Evolutionary conservation across 2,113 vertebrate species (phyloP).

Genomic region (Xiphophorus couchianus): DNA sequence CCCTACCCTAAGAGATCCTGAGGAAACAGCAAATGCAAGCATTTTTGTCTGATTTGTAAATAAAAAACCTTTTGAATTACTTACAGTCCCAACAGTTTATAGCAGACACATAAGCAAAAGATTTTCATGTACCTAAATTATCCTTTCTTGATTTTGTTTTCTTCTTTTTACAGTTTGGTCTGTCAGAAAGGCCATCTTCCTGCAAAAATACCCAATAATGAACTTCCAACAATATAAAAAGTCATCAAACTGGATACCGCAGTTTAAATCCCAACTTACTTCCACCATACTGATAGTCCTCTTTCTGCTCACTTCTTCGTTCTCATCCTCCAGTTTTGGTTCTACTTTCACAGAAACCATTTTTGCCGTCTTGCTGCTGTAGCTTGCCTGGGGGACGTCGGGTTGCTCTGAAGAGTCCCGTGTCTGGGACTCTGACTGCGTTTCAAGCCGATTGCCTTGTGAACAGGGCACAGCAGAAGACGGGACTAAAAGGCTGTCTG

Average conservation of each 20-base stretch:
- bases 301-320: slow-evolving; percentile 11
- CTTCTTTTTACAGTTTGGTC: slow-evolving; percentile 38
- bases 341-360: slow-evolving; percentile 27
- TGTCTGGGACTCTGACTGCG: background rate
- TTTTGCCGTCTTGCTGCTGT: background rate
- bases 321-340: background rate
- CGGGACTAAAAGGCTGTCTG: slow-evolving; percentile 38
- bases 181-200: background rate
- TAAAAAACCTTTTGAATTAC: background rate
- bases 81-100: background rate
- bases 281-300: slow-evolving; percentile 4
- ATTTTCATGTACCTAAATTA: slow-evolving; percentile 20
- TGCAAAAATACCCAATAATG: slow-evolving; percentile 16
- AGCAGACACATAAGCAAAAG: background rate
- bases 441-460: slow-evolving; percentile 20
- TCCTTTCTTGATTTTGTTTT: slow-evolving; percentile 54
- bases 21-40: too few species aligned
- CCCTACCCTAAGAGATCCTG: too few species aligned
- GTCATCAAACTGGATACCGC: background rate
- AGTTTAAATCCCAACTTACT: slow-evolving; percentile 5
- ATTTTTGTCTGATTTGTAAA: background rate
- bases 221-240: background rate
- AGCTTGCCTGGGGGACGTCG: background rate
- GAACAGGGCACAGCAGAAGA: slow-evolving; percentile 75
- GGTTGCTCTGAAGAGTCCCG: slow-evolving; percentile 2